A percentile compares a stretch with the other conserved stretches of the same genome.
Evolutionary conservation across 2,797 vertebrate species (phyloP).

Genomic region (Pachyuromys duprasi): DNA sequence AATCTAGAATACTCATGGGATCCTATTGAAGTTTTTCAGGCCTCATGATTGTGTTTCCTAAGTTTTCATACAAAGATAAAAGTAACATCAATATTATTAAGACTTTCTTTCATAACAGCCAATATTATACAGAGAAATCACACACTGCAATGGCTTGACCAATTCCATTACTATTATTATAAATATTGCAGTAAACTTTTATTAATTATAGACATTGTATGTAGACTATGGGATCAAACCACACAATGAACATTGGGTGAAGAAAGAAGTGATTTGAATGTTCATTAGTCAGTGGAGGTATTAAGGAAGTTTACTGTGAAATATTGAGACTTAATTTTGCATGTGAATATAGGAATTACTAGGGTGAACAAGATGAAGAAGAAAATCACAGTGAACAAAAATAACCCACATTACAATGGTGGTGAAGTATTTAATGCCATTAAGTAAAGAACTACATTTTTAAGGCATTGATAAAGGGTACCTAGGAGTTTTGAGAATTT

Average conservation of each 20-base stretch:
- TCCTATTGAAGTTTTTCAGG: background rate
- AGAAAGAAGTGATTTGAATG: background rate
- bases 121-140: constrained; percentile 3
- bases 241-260: background rate
- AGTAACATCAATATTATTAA: constrained; percentile 10
- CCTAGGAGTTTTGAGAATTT: background rate
- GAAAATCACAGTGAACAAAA: background rate
- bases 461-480: background rate
- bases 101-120: constrained; percentile 1
- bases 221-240: background rate
- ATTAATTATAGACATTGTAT: background rate
- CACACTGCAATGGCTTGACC: background rate
- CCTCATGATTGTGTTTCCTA: constrained; percentile 46
- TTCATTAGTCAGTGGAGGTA: background rate
- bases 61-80: constrained; percentile 57
- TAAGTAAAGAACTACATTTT: background rate
- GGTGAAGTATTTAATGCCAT: background rate
- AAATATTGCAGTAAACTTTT: background rate
- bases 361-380: background rate
- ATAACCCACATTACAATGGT: background rate
- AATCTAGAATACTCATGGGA: background rate
- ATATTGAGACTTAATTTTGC: background rate
- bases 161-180: background rate
- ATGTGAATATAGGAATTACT: background rate
- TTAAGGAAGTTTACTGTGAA: background rate